Conservation (phyloP, 2,113 vertebrate genomes). For the Petrocephalus zakoni region DNA sequence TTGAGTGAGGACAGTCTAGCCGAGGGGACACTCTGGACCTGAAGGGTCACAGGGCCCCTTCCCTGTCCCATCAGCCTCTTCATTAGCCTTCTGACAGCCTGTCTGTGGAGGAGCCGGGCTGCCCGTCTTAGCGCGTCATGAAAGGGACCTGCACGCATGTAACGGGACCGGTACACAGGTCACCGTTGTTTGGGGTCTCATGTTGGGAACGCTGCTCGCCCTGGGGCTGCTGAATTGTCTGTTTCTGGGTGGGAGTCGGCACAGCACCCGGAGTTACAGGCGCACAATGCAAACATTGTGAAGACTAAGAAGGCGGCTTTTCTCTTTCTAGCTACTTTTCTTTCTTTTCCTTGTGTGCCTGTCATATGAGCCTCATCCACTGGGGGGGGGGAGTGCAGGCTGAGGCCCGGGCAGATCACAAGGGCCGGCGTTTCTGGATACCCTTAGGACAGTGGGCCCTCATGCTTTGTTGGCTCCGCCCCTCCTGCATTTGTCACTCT, state of each 20-base stretch:
- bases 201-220: background rate
- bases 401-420: background rate
- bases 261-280: background rate
- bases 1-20: background rate
- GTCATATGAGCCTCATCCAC: slow-evolving; percentile 47
- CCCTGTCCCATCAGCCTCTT: background rate
- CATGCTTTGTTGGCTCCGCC: too few species aligned
- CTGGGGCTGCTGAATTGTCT: background rate
- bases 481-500: background rate
- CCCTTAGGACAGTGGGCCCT: background rate
- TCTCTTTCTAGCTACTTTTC: background rate
- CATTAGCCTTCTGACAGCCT: background rate
- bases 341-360: slow-evolving; percentile 47
- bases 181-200: background rate
- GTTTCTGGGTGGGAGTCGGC: background rate
- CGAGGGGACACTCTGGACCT: background rate
- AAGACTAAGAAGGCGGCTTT: slow-evolving; percentile 24
- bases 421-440: background rate
- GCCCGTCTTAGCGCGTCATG: background rate
- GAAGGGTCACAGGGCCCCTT: background rate
- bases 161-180: background rate
- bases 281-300: slow-evolving; percentile 11
- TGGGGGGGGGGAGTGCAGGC: background rate
- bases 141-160: background rate
- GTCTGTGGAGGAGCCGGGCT: background rate